Evolutionary conservation across 2,888 invertebrate genomes (phyloP), one percentile per base, ranked within the genome.

Genomic region (Melanophora roralis): DNA sequence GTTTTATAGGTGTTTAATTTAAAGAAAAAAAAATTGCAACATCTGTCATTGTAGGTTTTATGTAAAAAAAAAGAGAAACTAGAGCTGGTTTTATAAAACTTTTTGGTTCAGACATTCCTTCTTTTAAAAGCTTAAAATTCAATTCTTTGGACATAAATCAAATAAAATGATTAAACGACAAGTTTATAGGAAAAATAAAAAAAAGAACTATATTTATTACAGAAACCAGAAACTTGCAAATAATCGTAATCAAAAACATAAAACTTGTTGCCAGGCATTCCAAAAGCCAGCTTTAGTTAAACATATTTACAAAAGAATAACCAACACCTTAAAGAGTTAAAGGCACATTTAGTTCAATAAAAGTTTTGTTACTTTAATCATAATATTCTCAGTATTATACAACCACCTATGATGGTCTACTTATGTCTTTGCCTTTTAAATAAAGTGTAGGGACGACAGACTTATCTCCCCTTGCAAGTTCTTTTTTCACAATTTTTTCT

Each of bases 121-220:
- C 45, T 65, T 64, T 73, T 23, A 67, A 73, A 68, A 68, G 53
- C 51, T 72, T 55, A 12, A 69, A 80, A 80, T 45, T 76, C 71
- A 64, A 80, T 62, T 34, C 55, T 34, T 57, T 38, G 23, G 38
- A 16, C 76, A 73, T 80, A 80, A 80, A 80, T 80, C 80, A 80
- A 80, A 80, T 68, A 64, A 53, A 68, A 76, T 68, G 51, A 43
- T 19, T 72, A 72, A 76, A 72, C 68, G 76, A 72, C 73, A 67
- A 68, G n/a, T 68, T 80, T 7, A 72, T 40, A 72, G 72, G 32
- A 68, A 68, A 64, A 67, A 45, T 47, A 47, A 72, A 75, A 59
- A 34, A 36, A 49, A 43, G 32, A 43, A 32, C 55, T 36, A 38
- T n/a, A 34, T 43, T 14, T 53, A n/a, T n/a, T n/a, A n/a, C n/a